Percentiles rank a stretch among this genome's conserved stretches.
Conservation (phyloP, 1,140 invertebrate genomes). For the Lasaia peninsularis region DNA sequence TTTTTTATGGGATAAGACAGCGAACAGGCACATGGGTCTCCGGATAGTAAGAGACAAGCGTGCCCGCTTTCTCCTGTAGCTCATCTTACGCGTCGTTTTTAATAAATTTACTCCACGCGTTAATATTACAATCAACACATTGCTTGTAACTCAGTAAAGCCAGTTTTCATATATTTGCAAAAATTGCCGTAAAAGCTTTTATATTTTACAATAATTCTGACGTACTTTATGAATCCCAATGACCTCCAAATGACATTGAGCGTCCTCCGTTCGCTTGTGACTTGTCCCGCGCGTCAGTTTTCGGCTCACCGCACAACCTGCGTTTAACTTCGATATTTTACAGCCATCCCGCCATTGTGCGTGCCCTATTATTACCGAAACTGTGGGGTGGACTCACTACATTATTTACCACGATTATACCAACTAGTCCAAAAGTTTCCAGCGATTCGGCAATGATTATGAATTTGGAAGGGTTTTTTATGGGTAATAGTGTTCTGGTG, state of each 20-base stretch:
- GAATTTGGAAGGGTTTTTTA: not conserved
- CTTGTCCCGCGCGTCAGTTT: slow-evolving; percentile 17
- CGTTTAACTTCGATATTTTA: slow-evolving; percentile 39
- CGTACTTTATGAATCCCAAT: too few relatives aligned
- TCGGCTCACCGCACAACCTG: slow-evolving; percentile 20
- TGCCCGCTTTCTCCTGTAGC: not conserved
- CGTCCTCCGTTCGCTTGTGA: not conserved
- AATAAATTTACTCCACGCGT: slow-evolving; percentile 15
- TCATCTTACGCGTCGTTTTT: slow-evolving; percentile 18
- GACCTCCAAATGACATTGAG: not conserved
- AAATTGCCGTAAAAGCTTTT: too few relatives aligned
- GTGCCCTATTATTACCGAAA: slow-evolving; percentile 29
- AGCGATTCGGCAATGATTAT: slow-evolving; percentile 5
- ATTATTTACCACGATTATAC: slow-evolving; percentile 6
- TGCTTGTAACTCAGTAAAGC: too few relatives aligned
- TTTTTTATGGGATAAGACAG: too few relatives aligned
- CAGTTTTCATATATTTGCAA: too few relatives aligned
- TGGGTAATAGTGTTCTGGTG: not conserved
- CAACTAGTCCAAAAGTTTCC: slow-evolving; percentile 5
- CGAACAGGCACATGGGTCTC: too few relatives aligned
- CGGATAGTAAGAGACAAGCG: not conserved
- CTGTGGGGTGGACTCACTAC: slow-evolving; percentile 21
- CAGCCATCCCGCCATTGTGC: slow-evolving; percentile 31
- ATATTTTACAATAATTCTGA: too few relatives aligned
- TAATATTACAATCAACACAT: too few relatives aligned